phyloP scores from a whole-genome alignment of 1,140 invertebrate species.

The Adoxophyes honmai region DNA sequence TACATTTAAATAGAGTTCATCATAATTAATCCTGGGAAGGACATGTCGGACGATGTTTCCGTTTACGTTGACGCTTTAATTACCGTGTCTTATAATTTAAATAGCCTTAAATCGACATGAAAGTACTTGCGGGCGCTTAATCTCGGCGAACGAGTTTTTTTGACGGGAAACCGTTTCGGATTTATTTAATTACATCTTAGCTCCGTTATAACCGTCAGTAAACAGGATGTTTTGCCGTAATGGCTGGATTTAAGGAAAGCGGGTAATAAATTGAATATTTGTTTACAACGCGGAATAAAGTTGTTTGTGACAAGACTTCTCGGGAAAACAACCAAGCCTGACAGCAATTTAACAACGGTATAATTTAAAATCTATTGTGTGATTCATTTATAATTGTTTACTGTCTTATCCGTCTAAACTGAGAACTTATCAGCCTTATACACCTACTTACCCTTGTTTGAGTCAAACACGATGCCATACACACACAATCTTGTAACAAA shows the following conservation, averaged over 20 bases:
- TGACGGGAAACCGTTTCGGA: neutral
- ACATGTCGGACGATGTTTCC: too few relatives aligned
- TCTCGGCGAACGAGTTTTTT: conserved; percentile 10
- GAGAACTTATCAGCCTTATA: too few relatives aligned
- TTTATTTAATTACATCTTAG: conserved; percentile 10
- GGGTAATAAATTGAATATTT: conserved; percentile 5
- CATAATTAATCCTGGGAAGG: too few relatives aligned
- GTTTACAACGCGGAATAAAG: neutral
- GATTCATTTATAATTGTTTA: too few relatives aligned
- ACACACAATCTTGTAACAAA: too few relatives aligned
- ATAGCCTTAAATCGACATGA: conserved; percentile 9
- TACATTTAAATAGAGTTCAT: too few relatives aligned
- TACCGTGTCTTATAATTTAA: neutral
- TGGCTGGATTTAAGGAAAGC: conserved; percentile 3
- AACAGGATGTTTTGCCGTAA: conserved; percentile 6
- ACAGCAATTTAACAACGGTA: too few relatives aligned
- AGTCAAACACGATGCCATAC: too few relatives aligned
- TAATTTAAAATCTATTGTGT: too few relatives aligned
- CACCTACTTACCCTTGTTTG: too few relatives aligned
- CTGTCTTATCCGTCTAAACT: too few relatives aligned
- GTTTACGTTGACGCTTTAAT: neutral
- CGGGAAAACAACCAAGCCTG: neutral
- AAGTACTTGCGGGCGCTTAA: neutral
- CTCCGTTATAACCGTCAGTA: neutral
- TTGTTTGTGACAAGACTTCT: neutral